phyloP scores from a whole-genome alignment of 1,140 invertebrate genomes.

The Atopsyche davidsoni region DNA sequence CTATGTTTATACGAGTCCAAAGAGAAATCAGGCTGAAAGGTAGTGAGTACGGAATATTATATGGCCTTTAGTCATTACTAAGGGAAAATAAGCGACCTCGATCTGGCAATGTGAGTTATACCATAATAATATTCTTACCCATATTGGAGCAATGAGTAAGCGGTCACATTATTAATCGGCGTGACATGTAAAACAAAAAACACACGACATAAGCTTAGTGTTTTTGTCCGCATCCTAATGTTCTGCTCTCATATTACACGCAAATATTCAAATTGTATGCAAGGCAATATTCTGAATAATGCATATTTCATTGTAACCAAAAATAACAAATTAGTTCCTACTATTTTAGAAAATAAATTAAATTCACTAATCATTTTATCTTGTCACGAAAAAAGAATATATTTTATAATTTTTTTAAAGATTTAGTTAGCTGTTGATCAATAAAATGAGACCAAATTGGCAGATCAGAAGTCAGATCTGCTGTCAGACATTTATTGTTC shows the following conservation, averaged over 20 bases:
- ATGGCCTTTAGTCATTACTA: conserved; percentile 28
- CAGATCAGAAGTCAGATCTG: no score
- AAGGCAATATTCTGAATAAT: conserved; percentile 25
- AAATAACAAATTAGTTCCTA: conserved; percentile 9
- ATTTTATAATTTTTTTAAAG: no score
- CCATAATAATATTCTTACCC: conserved; percentile 30
- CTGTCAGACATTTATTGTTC: no score
- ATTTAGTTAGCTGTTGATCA: no score
- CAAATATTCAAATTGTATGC: conserved; percentile 1
- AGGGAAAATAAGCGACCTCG: conserved; percentile 29
- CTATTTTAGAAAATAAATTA: background rate
- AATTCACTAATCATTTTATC: background rate
- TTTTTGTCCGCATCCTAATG: conserved; percentile 24
- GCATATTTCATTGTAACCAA: conserved; percentile 29
- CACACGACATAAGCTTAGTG: conserved; percentile 28
- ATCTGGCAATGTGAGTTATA: conserved; percentile 27
- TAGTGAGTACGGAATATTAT: no score
- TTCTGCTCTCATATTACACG: conserved; percentile 8
- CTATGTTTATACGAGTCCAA: no score
- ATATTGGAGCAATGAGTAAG: conserved; percentile 30
- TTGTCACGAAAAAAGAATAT: background rate
- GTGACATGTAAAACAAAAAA: conserved; percentile 32
- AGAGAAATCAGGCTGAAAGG: no score
- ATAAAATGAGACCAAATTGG: conserved; percentile 1
- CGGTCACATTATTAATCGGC: conserved; percentile 29